Evolutionary conservation across 2,888 invertebrate species (phyloP).

Genomic region (Trilocha varians): DNA sequence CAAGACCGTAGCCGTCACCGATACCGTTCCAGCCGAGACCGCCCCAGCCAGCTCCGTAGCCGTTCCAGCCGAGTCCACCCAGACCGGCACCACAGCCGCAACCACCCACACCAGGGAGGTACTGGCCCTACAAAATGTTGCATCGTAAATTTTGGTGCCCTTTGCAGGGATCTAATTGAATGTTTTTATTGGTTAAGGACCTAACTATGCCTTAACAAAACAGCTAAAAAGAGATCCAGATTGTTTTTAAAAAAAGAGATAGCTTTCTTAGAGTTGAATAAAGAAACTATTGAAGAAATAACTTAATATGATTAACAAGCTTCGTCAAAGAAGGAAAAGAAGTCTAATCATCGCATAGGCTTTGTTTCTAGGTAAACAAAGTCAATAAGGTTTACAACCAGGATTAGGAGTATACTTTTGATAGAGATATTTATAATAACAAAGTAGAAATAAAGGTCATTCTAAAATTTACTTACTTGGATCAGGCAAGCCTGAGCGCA

Average conservation of each 20-base stretch:
- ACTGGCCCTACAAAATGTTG: slow-evolving; percentile 1
- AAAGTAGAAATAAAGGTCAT: background rate
- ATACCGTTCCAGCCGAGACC: slow-evolving; percentile 1
- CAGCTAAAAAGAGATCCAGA: background rate
- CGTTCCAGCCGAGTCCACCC: slow-evolving; percentile 8
- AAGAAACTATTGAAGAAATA: too few species aligned
- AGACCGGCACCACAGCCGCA: slow-evolving; percentile 3
- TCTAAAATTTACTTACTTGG: slow-evolving; percentile 16
- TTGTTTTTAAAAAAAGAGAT: background rate
- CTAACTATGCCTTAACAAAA: background rate
- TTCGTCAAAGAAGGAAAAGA: too few species aligned
- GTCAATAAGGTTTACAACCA: too few species aligned
- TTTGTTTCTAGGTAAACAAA: too few species aligned
- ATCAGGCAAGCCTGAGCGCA: slow-evolving; percentile 28
- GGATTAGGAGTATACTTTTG: too few species aligned
- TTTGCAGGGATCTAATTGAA: too few species aligned
- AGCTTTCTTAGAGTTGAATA: too few species aligned
- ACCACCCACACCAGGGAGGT: slow-evolving; percentile 6
- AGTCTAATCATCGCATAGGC: too few species aligned
- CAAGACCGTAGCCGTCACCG: slow-evolving; percentile 4
- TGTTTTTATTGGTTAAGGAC: too few species aligned
- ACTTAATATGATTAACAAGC: too few species aligned
- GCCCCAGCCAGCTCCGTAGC: slow-evolving; percentile 7
- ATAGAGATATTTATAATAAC: too few species aligned
- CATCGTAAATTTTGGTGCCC: background rate